Evolutionary conservation across 2,888 invertebrate species (phyloP).

Genomic region (Vesta saturnalis): DNA sequence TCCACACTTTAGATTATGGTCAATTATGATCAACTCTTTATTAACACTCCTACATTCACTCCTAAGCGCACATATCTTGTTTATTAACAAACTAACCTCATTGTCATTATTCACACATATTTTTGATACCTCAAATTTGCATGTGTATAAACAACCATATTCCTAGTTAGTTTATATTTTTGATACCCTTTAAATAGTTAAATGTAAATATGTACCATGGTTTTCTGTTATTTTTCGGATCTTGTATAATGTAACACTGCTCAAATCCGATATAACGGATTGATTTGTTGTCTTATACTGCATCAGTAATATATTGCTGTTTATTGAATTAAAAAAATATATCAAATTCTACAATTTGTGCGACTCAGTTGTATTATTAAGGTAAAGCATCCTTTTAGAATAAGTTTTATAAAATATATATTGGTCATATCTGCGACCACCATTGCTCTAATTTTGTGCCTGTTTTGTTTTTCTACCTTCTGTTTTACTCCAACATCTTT

Average conservation of each 20-base stretch:
- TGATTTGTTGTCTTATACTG: too few relatives aligned
- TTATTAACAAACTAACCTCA: conserved; percentile 22
- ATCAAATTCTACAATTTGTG: too few relatives aligned
- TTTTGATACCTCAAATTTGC: conserved; percentile 31
- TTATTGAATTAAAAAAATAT: too few relatives aligned
- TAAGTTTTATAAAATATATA: too few relatives aligned
- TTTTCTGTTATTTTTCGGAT: too few relatives aligned
- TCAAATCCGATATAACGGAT: too few relatives aligned
- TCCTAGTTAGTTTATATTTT: conserved; percentile 20
- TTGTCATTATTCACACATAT: conserved; percentile 21
- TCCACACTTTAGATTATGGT: neutral
- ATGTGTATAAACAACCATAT: conserved; percentile 5
- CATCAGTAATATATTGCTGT: too few relatives aligned
- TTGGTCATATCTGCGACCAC: neutral
- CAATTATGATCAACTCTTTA: conserved; percentile 3
- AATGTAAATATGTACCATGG: neutral
- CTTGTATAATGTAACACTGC: too few relatives aligned
- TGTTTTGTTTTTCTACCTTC: too few relatives aligned
- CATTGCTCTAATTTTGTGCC: neutral
- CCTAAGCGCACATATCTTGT: neutral
- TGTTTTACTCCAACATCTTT: too few relatives aligned
- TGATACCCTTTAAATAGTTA: conserved; percentile 18
- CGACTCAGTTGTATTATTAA: too few relatives aligned
- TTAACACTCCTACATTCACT: neutral
- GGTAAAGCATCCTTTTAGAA: too few relatives aligned